Conservation (phyloP, 2,888 invertebrate species). For the Scelioninae gen. 2 region DNA sequence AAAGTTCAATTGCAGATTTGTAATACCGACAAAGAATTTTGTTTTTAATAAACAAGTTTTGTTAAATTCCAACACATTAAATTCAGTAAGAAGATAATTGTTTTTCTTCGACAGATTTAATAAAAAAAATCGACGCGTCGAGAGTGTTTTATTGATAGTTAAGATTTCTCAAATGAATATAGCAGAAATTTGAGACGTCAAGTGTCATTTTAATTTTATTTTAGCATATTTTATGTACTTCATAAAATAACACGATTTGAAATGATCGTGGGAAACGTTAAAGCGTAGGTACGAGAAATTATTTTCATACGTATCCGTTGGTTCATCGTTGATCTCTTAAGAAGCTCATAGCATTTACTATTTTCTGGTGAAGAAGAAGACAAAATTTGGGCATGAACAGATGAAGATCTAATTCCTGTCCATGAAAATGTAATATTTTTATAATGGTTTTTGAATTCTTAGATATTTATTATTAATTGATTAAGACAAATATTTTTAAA, state of each 20-base stretch:
- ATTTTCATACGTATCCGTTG: constrained; percentile 38
- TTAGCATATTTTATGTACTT: constrained; percentile 22
- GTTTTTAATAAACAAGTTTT: too few relatives aligned
- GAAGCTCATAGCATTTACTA: constrained; percentile 43
- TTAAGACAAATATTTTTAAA: not conserved
- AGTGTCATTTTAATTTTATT: constrained; percentile 30
- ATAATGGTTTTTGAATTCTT: constrained; percentile 39
- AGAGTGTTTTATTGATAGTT: constrained; percentile 17
- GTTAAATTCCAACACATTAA: too few relatives aligned
- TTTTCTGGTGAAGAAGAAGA: constrained; percentile 16
- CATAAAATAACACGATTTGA: constrained; percentile 10
- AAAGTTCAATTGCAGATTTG: not conserved
- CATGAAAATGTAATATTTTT: constrained; percentile 39
- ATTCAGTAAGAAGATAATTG: too few relatives aligned
- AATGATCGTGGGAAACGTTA: constrained; percentile 19
- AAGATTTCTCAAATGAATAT: constrained; percentile 14
- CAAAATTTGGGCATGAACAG: constrained; percentile 12
- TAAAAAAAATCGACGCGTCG: constrained; percentile 2
- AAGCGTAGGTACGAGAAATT: constrained; percentile 29
- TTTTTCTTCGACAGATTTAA: not conserved
- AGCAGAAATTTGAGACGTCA: constrained; percentile 10
- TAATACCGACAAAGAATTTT: too few relatives aligned
- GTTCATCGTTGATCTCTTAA: constrained; percentile 49
- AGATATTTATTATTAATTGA: constrained; percentile 12
- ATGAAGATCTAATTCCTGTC: constrained; percentile 37